Base-by-base conservation (phyloP, 2,797 vertebrate genomes). In the Acestrorhynchus altus region DNA sequence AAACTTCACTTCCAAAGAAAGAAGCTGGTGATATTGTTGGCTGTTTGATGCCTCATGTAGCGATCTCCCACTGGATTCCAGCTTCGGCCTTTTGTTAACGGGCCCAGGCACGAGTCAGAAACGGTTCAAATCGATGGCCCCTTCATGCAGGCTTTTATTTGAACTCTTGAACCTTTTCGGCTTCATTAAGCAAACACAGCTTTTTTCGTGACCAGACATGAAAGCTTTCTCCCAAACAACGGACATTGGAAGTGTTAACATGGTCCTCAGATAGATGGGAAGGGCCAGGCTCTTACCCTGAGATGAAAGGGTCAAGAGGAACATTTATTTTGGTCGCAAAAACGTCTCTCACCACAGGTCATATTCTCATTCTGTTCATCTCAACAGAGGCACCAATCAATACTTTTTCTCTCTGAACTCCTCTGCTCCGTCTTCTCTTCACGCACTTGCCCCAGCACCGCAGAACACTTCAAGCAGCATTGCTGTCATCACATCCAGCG, bases 111-210 rank as follows among this genome's bases (percentile, higher is more conserved):
- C 46, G 39, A 8, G 46, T 68, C 79, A 64, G 63, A 70, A 72
- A 76, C 28, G 76, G 71, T 78, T 49, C 40, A 77, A 76, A 79
- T 85, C 69, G 51, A 68, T 76, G 68, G 18, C 49, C 11, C 10
- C 12, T 40, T 71, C 54, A n/a, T 15, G 35, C 15, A 4, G 28
- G 64, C 52, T 72, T 49, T 76, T 49, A 66, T 70, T 57, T 78
- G 60, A 79, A 83, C 83, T 79, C 65, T 40, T 81, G 76, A 83
- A 85, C 76, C 78, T 81, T 68, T 63, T 46, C 70, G 64, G 60
- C 67, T 63, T 80, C 74, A 78, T 84, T 80, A 82, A 75, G 56
- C 71, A 78, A 82, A 65, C 67, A 6, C 67, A 51, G 51, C 59
- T 64, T 75, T 72, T 70, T 76, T 35, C 31, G 52, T 6, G 49